A percentile compares a stretch with the other conserved stretches of the same genome.
phyloP scores from a whole-genome alignment of 2,888 invertebrate genomes.

The Chrysolina americana region DNA sequence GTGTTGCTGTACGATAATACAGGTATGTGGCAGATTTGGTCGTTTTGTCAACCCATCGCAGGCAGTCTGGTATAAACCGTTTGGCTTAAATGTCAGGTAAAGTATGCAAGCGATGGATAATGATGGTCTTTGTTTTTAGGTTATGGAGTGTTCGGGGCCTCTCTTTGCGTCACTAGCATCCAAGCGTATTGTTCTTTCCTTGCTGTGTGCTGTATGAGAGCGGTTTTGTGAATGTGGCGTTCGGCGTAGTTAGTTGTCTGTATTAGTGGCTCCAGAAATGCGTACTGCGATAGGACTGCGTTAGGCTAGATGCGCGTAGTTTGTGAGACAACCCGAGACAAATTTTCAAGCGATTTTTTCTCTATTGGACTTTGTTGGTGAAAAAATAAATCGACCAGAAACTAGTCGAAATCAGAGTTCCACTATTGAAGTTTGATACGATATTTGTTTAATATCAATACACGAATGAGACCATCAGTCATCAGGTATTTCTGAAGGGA shows the following conservation, averaged over 20 bases:
- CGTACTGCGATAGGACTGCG: slow-evolving; percentile 27
- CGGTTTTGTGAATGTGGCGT: not conserved
- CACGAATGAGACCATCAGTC: no score
- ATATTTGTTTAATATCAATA: no score
- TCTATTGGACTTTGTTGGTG: slow-evolving; percentile 6
- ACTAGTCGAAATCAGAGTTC: not conserved
- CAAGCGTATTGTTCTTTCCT: slow-evolving; percentile 49
- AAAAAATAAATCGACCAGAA: slow-evolving; percentile 14
- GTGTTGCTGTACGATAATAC: slow-evolving; percentile 68
- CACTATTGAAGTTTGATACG: not conserved
- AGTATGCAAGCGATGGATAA: slow-evolving; percentile 64
- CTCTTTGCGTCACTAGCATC: slow-evolving; percentile 64
- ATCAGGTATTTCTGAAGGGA: no score
- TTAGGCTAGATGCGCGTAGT: not conserved
- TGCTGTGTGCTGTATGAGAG: slow-evolving; percentile 5
- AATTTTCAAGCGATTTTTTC: not conserved
- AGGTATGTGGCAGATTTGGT: slow-evolving; percentile 67
- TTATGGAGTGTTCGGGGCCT: slow-evolving; percentile 64
- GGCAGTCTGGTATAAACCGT: slow-evolving; percentile 60
- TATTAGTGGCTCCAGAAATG: slow-evolving; percentile 28
- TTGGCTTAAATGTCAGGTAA: slow-evolving; percentile 64
- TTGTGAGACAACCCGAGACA: not conserved
- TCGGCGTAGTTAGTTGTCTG: slow-evolving; percentile 17
- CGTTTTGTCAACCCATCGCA: slow-evolving; percentile 58
- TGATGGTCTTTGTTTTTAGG: slow-evolving; percentile 65